Evolutionary conservation across 2,113 vertebrate genomes (phyloP).

Genomic region (Lonchura striata): DNA sequence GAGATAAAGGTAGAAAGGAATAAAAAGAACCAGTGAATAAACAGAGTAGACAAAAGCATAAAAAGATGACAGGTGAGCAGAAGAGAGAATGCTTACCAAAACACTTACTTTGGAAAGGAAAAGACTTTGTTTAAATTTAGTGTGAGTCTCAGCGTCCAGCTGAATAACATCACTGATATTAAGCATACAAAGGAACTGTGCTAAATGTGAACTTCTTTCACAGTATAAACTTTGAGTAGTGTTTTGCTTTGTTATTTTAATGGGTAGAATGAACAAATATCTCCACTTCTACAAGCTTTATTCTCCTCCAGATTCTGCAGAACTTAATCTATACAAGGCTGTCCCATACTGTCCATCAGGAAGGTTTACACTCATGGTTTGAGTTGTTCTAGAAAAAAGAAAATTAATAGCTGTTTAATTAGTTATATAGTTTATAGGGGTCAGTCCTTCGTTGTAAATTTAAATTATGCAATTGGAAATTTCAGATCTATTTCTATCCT

Average conservation of each 20-base stretch:
- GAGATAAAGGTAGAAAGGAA: not conserved
- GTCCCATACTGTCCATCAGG: not conserved
- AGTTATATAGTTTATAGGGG: not conserved
- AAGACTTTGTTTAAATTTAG: not conserved
- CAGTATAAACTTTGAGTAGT: not conserved
- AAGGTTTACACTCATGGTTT: not conserved
- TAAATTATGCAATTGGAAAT: not conserved
- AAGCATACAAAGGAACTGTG: not conserved
- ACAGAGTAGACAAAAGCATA: not conserved
- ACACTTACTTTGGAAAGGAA: not conserved
- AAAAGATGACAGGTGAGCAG: not conserved
- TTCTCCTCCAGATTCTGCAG: not conserved
- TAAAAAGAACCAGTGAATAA: not conserved
- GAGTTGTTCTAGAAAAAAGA: not conserved
- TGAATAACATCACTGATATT: not conserved
- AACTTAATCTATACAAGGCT: not conserved
- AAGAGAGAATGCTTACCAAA: not conserved
- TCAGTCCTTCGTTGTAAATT: not conserved
- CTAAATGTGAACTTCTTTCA: not conserved
- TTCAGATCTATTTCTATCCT: not conserved
- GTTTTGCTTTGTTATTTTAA: not conserved
- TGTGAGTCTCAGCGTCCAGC: not conserved
- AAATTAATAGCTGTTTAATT: not conserved
- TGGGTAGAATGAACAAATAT: not conserved
- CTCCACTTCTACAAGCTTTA: not conserved